Evolutionary conservation across 2,797 vertebrate species (phyloP), one percentile per base, ranked within the genome.

Genomic region (Thripadectes ignobilis): DNA sequence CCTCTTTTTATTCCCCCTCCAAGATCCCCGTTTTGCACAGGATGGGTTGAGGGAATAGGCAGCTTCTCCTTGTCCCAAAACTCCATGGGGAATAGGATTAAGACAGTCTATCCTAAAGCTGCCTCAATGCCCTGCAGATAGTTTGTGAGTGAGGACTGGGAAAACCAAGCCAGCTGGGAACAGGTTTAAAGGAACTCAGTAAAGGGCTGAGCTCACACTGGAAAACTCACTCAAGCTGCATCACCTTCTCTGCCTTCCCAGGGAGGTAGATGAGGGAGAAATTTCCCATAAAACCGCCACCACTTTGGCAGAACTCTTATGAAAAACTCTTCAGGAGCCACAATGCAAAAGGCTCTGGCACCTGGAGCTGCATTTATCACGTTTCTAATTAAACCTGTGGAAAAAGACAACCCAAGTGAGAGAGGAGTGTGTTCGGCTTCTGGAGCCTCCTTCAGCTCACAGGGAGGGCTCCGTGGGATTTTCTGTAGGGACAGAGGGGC

Each of bases 341-440:
- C 10, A 4, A 3, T 51, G 46, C 38, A 69, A 38, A 80, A 73
- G 46, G 43, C 58, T 61, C 7, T 41, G 79, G 76, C 43, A 51
- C 24, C 82, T 80, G 79, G 71, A 45, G 57, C 78, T 91, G 59
- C 52, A 46, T 92, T 88, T 45, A 62, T 65, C 69, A n/a, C 58
- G 73, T 80, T 72, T 29, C 36, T 88, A 62, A 77, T 88, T 81
- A 94, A 95, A 88, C 27, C 26, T 36, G 49, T 0, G 7, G 46
- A 29, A 43, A 90, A 73, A 90, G 32, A 8, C 34, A 30, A 68
- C 65, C 41, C 7, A 26, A 69, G 36, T 3, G 13, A n/a, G 9
- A 14, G 74, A 38, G 39, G 5, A 43, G 58, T 0, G 6, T 29
- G 41, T 41, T 34, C 1, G 1, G 39, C 63, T 85, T 29, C 38